Conservation (phyloP, 2,888 invertebrate species). For the Alsophila aescularia region DNA sequence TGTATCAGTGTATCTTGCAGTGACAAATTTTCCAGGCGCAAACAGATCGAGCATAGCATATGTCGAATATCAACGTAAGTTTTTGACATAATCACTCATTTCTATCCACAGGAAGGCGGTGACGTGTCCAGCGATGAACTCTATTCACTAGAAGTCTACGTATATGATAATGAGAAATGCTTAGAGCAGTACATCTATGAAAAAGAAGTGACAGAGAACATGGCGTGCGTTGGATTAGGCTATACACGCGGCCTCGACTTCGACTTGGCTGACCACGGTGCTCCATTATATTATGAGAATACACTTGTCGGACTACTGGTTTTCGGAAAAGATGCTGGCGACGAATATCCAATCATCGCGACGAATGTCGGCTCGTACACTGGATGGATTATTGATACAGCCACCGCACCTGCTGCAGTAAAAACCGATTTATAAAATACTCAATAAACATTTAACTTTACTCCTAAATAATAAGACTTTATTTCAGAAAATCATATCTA, state of each 20-base stretch:
- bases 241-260: conserved; percentile 47
- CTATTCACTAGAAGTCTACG: conserved; percentile 29
- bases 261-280: conserved; percentile 63
- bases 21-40: too few relatives aligned
- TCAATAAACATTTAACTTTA: too few relatives aligned
- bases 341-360: conserved; percentile 71
- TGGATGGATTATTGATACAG: conserved; percentile 51
- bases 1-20: too few relatives aligned
- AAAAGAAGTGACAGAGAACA: conserved; percentile 41
- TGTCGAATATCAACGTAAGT: too few relatives aligned
- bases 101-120: conserved; percentile 27
- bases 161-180: conserved; percentile 23
- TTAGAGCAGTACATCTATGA: conserved; percentile 12
- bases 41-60: too few relatives aligned
- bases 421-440: too few relatives aligned
- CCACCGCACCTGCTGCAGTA: conserved; percentile 2
- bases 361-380: conserved; percentile 62
- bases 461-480: too few relatives aligned
- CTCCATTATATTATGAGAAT: conserved; percentile 60
- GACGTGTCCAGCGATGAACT: conserved; percentile 16
- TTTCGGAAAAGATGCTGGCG: conserved; percentile 68
- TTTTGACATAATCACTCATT: not conserved
- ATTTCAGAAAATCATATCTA: too few relatives aligned
- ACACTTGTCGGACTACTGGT: conserved; percentile 71
- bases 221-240: conserved; percentile 53